These are phyloP conservation scores for human (Homo sapiens) DNA, from an alignment of 2,113 vertebrate genomes.

Conservation along the genomic window DNA sequence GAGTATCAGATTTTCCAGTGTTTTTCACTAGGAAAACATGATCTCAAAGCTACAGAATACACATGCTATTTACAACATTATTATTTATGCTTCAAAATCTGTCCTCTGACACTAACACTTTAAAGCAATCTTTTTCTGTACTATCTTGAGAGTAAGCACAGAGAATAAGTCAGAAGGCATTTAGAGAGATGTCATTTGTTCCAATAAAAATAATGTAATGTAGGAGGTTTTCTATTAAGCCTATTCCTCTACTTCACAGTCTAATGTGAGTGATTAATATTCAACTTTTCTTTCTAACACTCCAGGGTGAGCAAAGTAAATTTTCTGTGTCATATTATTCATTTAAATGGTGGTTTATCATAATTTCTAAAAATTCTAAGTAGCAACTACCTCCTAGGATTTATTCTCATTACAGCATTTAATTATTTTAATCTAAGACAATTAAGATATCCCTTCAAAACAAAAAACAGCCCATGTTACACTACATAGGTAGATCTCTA, in stretches of 20 bases:
- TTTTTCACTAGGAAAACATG: not conserved
- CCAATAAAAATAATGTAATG: not conserved
- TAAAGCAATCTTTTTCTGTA: not conserved
- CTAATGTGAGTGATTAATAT: not conserved
- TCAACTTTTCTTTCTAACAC: not conserved
- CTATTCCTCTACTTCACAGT: not conserved
- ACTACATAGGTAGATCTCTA: not conserved
- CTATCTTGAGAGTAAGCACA: not conserved
- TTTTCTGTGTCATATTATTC: not conserved
- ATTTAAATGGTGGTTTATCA: not conserved
- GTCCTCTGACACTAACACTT: not conserved
- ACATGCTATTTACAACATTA: not conserved
- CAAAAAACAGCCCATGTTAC: not conserved
- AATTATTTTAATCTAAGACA: constrained; percentile 33
- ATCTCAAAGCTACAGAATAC: not conserved
- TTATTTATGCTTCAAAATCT: constrained; percentile 29
- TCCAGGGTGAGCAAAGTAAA: not conserved
- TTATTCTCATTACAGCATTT: constrained; percentile 14
- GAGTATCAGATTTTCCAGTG: not conserved
- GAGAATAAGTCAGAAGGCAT: constrained; percentile 15
- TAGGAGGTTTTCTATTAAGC: not conserved
- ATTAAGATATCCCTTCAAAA: constrained; percentile 7
- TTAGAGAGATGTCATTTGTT: constrained; percentile 6
- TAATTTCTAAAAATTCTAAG: constrained; percentile 44
- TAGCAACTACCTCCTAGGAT: constrained; percentile 21